These are phyloP conservation scores for Nothoprocta perdicaria DNA, from an alignment of 2,113 vertebrate genomes.

Conservation along the genomic window DNA sequence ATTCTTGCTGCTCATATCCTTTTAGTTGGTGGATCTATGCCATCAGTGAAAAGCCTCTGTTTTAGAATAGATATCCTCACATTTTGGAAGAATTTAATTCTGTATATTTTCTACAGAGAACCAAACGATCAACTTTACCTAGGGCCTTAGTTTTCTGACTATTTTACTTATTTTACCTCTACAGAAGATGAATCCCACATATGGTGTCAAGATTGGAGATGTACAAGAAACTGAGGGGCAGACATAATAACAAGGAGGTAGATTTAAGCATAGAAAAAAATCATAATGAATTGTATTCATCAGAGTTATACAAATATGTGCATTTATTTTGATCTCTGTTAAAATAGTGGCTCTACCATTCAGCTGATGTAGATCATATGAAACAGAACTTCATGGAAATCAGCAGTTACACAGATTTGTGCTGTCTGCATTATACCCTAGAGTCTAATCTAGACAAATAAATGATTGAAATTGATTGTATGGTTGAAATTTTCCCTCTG, in stretches of 20 bases:
- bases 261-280: not conserved
- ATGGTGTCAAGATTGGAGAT: not conserved
- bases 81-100: not conserved
- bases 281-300: not conserved
- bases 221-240: not conserved
- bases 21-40: not conserved
- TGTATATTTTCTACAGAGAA: not conserved
- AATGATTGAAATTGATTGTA: not conserved
- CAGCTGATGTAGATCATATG: not conserved
- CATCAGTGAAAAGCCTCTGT: not conserved
- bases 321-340: not conserved
- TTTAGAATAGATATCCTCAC: not conserved
- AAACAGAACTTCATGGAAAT: not conserved
- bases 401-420: not conserved
- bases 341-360: not conserved
- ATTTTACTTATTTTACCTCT: not conserved
- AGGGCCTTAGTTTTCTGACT: not conserved
- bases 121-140: not conserved
- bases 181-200: not conserved
- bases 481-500: not conserved
- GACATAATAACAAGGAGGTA: not conserved
- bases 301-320: not conserved
- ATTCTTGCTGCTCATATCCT: not conserved
- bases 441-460: not conserved
- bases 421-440: not conserved